Conservation (phyloP, 2,113 vertebrate genomes). For the Conger conger region DNA sequence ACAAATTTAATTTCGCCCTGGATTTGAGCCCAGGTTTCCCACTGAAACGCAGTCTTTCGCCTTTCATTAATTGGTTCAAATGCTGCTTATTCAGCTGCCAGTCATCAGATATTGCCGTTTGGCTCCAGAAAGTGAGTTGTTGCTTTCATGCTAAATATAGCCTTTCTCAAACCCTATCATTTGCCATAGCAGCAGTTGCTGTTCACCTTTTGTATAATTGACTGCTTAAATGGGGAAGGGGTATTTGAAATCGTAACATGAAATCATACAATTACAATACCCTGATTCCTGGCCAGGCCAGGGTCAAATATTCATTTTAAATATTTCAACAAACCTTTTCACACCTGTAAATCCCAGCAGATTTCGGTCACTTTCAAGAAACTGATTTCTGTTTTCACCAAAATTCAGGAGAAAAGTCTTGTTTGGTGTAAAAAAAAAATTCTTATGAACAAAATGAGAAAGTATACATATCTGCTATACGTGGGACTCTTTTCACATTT, state of each 20-base stretch:
- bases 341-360: too few species aligned
- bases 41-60: background rate
- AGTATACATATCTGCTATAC: too few species aligned
- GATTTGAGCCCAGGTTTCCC: background rate
- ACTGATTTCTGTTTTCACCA: too few species aligned
- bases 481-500: too few species aligned
- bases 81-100: background rate
- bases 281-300: background rate
- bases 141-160: slow-evolving; percentile 40
- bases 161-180: slow-evolving; percentile 30
- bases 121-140: slow-evolving; percentile 32
- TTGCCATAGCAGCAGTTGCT: slow-evolving; percentile 24
- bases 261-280: background rate
- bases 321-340: too few species aligned
- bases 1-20: background rate
- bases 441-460: too few species aligned
- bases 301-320: too few species aligned
- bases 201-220: background rate
- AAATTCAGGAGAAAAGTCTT: too few species aligned
- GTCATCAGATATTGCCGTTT: slow-evolving; percentile 33
- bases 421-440: too few species aligned
- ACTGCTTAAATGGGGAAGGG: background rate
- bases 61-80: background rate
- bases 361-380: too few species aligned
- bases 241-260: background rate